phyloP scores from a whole-genome alignment of 2,888 invertebrate species.

The Acrobasis consociella region DNA sequence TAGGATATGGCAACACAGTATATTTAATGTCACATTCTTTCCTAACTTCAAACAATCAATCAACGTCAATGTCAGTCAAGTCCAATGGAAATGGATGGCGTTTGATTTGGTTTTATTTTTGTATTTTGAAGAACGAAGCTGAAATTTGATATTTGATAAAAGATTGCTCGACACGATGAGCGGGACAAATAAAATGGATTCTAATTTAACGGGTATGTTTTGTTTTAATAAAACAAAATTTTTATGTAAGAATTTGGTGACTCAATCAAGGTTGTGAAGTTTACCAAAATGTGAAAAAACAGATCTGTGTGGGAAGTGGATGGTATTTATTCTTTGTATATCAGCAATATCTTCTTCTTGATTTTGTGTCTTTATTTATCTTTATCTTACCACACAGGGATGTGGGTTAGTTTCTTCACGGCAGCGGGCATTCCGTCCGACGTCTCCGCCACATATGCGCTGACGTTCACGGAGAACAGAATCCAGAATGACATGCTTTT shows the following conservation, averaged over 20 bases:
- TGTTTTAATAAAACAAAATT: not conserved
- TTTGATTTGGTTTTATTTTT: conserved; percentile 26
- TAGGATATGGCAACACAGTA: too few relatives aligned
- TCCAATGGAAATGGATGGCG: not conserved
- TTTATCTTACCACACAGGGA: conserved; percentile 63
- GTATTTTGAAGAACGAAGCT: conserved; percentile 23
- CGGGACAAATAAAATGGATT: conserved; percentile 57
- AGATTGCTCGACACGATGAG: conserved; percentile 35
- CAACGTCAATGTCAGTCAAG: conserved; percentile 13
- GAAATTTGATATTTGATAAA: conserved; percentile 42
- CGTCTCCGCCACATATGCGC: conserved; percentile 91
- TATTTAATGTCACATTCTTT: too few relatives aligned
- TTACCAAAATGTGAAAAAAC: not conserved
- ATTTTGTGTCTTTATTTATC: too few relatives aligned
- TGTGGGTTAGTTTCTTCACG: conserved; percentile 94
- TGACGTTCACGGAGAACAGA: conserved; percentile 93
- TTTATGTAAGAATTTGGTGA: conserved; percentile 3
- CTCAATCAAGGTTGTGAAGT: conserved; percentile 23
- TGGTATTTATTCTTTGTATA: not conserved
- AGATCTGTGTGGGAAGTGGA: not conserved
- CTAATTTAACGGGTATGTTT: conserved; percentile 60
- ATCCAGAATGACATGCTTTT: conserved; percentile 93
- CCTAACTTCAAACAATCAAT: too few relatives aligned
- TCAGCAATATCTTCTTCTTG: too few relatives aligned
- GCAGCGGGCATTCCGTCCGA: conserved; percentile 92